Evolutionary conservation across 2,888 invertebrate species (phyloP).

Genomic region (Oxytorus armatus): DNA sequence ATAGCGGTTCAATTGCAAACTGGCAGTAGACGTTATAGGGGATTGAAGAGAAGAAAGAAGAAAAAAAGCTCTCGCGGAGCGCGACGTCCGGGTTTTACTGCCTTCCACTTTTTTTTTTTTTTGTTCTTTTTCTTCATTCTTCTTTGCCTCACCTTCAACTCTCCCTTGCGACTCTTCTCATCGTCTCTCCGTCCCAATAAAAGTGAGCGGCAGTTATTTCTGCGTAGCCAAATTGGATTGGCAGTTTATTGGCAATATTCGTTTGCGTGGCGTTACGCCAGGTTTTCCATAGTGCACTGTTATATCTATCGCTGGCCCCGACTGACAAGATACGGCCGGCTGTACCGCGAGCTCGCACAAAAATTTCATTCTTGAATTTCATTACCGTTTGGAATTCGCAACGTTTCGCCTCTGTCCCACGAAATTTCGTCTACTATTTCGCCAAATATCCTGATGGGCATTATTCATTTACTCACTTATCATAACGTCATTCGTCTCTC

Average conservation of each 20-base stretch:
- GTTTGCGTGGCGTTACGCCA: constrained; percentile 81
- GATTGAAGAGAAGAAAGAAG: constrained; percentile 37
- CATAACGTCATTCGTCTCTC: too few relatives aligned
- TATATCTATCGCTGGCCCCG: too few relatives aligned
- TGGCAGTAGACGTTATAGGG: constrained; percentile 44
- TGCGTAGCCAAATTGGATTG: constrained; percentile 83
- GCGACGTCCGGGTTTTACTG: constrained; percentile 39
- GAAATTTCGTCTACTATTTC: too few relatives aligned
- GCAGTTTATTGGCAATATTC: constrained; percentile 84
- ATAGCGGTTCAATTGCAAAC: constrained; percentile 58
- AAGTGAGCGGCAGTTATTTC: constrained; percentile 79
- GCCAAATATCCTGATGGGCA: too few relatives aligned
- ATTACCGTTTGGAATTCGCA: too few relatives aligned
- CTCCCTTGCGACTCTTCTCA: constrained; percentile 25
- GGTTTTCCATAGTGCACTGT: constrained; percentile 71
- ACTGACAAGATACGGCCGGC: too few relatives aligned
- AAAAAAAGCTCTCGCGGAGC: constrained; percentile 23
- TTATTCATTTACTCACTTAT: too few relatives aligned
- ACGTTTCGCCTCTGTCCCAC: too few relatives aligned
- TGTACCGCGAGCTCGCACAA: not conserved
- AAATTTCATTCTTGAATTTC: constrained; percentile 39
- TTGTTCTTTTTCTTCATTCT: constrained; percentile 20
- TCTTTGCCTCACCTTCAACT: constrained; percentile 14
- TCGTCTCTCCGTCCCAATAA: constrained; percentile 68
- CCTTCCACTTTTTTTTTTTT: constrained; percentile 4